phyloP scores from a whole-genome alignment of 2,888 invertebrate species.

The Tipula helvola region DNA sequence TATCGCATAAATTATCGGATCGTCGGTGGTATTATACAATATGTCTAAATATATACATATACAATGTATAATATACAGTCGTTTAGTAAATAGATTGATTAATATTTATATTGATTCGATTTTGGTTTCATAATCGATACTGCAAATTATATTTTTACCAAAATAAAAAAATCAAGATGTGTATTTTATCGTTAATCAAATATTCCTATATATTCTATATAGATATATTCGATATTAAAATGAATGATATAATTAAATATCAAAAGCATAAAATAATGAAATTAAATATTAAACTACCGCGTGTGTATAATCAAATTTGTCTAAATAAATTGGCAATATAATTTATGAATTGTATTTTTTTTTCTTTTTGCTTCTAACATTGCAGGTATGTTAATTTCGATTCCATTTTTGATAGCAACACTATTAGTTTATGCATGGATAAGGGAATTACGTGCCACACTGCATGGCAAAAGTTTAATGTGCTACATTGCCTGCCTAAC shows the following conservation, averaged over 20 bases:
- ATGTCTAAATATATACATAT: background rate
- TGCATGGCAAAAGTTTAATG: slow-evolving; percentile 67
- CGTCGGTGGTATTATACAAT: background rate
- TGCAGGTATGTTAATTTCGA: slow-evolving; percentile 56
- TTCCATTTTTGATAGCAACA: slow-evolving; percentile 59
- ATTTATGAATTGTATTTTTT: background rate
- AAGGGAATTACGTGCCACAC: slow-evolving; percentile 51
- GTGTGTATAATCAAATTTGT: background rate
- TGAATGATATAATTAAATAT: background rate
- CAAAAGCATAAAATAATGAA: background rate
- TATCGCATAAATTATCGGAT: background rate
- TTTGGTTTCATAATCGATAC: background rate
- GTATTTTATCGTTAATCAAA: background rate
- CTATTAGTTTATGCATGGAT: slow-evolving; percentile 59
- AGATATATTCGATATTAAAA: background rate
- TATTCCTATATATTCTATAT: background rate
- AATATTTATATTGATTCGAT: background rate
- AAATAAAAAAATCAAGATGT: background rate
- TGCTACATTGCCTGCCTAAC: slow-evolving; percentile 56
- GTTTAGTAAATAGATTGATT: background rate
- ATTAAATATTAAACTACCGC: background rate
- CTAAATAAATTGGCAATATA: background rate
- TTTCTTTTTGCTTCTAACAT: slow-evolving; percentile 18
- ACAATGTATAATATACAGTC: background rate
- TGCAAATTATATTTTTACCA: background rate